Evolutionary conservation across 1,140 invertebrate genomes (phyloP).

Genomic region (Diachasma alloeum): DNA sequence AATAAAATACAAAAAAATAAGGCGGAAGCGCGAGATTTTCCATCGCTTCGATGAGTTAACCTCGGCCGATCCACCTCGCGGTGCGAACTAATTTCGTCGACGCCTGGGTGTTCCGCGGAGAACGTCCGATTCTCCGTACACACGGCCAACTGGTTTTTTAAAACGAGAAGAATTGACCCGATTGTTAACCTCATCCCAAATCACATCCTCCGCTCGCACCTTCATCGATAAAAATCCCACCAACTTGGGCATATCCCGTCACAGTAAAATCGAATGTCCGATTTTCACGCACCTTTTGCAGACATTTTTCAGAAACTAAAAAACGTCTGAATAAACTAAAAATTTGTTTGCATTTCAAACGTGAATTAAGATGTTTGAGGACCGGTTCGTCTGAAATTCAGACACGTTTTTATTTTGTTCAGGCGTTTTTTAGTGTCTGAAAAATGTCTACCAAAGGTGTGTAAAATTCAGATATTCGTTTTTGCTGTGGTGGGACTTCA

Average conservation of each 20-base stretch:
- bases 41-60: neutral
- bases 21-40: neutral
- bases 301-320: too few relatives aligned
- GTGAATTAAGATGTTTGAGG: too few relatives aligned
- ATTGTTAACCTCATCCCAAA: slow-evolving; percentile 49
- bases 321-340: too few relatives aligned
- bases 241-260: too few relatives aligned
- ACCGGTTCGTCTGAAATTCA: too few relatives aligned
- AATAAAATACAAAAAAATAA: neutral
- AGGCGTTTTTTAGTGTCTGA: too few relatives aligned
- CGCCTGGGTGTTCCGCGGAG: neutral
- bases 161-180: slow-evolving; percentile 53
- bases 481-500: neutral
- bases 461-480: too few relatives aligned
- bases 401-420: too few relatives aligned
- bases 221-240: neutral
- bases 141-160: slow-evolving; percentile 49
- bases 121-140: slow-evolving; percentile 8
- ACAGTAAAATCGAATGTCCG: too few relatives aligned
- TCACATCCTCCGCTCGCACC: neutral
- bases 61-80: slow-evolving; percentile 34
- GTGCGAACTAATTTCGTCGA: slow-evolving; percentile 21
- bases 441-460: too few relatives aligned
- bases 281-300: too few relatives aligned
- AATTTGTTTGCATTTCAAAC: too few relatives aligned